A percentile compares a stretch with the other conserved stretches of the same genome.
These are phyloP conservation scores for Martes martes DNA, from an alignment of 2,113 vertebrate species.

Conservation along the genomic window DNA sequence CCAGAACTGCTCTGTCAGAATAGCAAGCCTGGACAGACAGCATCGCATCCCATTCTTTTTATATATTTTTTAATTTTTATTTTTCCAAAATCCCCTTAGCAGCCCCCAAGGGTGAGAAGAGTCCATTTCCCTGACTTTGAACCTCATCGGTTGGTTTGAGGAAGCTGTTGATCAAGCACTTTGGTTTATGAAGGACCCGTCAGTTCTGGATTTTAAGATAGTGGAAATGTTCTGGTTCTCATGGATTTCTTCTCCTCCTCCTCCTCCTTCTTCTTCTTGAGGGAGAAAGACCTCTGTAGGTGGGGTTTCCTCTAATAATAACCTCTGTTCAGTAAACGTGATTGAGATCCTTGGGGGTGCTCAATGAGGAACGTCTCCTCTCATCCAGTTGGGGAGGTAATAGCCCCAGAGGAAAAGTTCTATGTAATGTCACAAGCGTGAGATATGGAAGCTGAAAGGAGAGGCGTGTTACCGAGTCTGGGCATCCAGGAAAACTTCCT, in stretches of 20 bases:
- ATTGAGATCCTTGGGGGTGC: background rate
- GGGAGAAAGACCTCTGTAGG: background rate
- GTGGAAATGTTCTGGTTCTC: background rate
- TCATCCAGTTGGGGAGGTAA: background rate
- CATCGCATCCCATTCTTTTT: background rate
- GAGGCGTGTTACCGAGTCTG: fast-evolving
- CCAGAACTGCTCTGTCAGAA: conserved; percentile 55
- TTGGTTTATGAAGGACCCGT: background rate
- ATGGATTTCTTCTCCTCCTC: background rate
- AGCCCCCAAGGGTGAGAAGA: background rate
- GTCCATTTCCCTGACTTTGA: background rate
- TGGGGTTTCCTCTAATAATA: background rate
- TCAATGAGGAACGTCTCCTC: background rate
- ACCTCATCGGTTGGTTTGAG: background rate
- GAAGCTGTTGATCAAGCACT: background rate
- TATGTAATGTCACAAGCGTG: background rate
- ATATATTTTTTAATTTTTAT: too few species aligned
- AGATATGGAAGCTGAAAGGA: background rate
- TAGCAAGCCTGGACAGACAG: background rate
- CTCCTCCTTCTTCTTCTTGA: background rate
- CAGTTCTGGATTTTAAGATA: background rate
- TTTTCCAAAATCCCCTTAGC: too few species aligned
- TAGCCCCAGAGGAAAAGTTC: background rate
- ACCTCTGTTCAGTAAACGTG: background rate
- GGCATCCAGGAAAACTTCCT: background rate